Evolutionary conservation across 2,797 vertebrate species (phyloP), one percentile per base, ranked within the genome.

Genomic region (Muscicapa comitata): DNA sequence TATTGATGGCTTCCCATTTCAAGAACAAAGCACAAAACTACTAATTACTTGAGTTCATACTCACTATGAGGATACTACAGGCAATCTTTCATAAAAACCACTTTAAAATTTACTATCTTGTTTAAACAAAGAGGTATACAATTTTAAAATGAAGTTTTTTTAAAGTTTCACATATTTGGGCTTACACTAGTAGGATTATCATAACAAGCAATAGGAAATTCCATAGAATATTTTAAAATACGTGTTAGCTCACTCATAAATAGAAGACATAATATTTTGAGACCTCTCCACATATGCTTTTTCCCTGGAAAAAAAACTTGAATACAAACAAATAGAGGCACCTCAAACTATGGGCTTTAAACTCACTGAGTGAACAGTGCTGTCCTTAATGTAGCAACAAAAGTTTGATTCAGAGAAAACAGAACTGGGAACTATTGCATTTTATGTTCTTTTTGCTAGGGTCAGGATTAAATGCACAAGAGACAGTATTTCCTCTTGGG

Each of bases 231-330:
- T 20, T 21, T 68, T 20, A 59, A 76, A 58, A 29, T 6, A 51
- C 31, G 6, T 18, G 9, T 3, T 42, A 68, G 6, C 9, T 90
- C 43, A 63, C 13, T 53, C 13, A 53, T 38, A 61, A 77, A 66
- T 5, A 3, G 37, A 59, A 48, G 17, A 62, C 3, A 70, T 29
- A 42, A 45, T 24, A 42, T 40, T 47, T 70, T 77, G 8, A 37
- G 15, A 45, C 2, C 2, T 62, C 17, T 10, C 4, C 66, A 19
- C 16, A 6, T 11, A 40, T 0, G 1, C 5, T 3, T 55, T 70
- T 61, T 42, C 23, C 21, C 26, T 62, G 24, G 35, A 35, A 35
- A 6, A 21, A 72, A 51, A 17, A 17, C 5, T 43, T 66, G 10
- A 42, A 26, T 61, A 48, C 7, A 51, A 51, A 73, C 14, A 86